These are phyloP conservation scores for Escarpia spicata DNA, from an alignment of 2,888 invertebrate genomes.

Conservation along the genomic window DNA sequence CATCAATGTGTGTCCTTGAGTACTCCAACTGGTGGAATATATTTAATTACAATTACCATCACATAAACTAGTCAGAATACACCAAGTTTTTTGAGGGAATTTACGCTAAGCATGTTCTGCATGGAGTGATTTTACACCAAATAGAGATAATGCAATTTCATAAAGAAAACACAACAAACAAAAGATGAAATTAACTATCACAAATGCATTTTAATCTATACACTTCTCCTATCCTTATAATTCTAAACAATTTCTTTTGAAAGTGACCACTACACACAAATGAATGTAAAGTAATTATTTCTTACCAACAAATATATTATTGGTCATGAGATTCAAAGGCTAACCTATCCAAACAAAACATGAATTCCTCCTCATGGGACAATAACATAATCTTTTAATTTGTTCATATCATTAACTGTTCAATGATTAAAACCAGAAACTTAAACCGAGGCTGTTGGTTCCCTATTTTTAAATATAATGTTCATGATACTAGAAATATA, in stretches of 20 bases:
- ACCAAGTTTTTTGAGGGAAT: not conserved
- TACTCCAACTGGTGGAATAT: slow-evolving; percentile 51
- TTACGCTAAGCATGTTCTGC: not conserved
- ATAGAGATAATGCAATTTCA: not conserved
- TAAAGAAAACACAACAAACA: not conserved
- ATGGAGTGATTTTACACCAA: not conserved
- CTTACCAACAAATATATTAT: not conserved
- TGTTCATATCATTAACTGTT: too few relatives aligned
- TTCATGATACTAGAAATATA: too few relatives aligned
- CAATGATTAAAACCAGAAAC: not conserved
- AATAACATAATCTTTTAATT: too few relatives aligned
- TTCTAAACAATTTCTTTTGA: not conserved
- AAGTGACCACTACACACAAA: not conserved
- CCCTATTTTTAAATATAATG: too few relatives aligned
- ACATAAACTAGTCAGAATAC: not conserved
- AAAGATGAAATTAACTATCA: not conserved
- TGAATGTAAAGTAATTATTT: not conserved
- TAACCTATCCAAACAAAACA: too few relatives aligned
- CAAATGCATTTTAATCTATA: not conserved
- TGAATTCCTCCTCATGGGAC: too few relatives aligned
- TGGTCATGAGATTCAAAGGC: too few relatives aligned
- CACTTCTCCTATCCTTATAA: too few relatives aligned
- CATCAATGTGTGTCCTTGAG: slow-evolving; percentile 50
- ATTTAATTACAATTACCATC: not conserved
- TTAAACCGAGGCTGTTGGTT: too few relatives aligned